Evolutionary conservation across 2,888 invertebrate genomes (phyloP).

Genomic region (Drosophila antonietae): DNA sequence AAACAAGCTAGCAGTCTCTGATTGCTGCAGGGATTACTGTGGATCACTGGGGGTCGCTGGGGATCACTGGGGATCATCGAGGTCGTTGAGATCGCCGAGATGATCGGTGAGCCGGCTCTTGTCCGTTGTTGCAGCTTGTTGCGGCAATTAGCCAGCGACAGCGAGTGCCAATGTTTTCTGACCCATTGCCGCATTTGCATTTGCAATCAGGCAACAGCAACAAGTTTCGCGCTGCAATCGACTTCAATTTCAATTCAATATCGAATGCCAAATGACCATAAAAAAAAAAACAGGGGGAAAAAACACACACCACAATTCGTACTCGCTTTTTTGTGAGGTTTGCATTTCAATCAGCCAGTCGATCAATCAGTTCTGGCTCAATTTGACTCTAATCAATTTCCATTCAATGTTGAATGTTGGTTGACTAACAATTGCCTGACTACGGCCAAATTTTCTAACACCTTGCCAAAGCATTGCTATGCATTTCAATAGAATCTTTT

Average conservation of each 20-base stretch:
- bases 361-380: neutral
- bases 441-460: constrained; percentile 9
- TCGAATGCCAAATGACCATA: constrained; percentile 35
- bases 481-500: constrained; percentile 15
- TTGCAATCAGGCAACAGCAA: constrained; percentile 58
- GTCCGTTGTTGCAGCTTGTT: constrained; percentile 47
- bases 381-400: constrained; percentile 22
- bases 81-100: constrained; percentile 26
- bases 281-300: neutral
- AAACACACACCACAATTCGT: neutral
- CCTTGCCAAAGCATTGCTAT: constrained; percentile 2
- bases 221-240: constrained; percentile 13
- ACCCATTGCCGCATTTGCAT: constrained; percentile 61
- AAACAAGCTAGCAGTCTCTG: constrained; percentile 5
- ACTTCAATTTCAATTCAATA: constrained; percentile 36
- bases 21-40: neutral
- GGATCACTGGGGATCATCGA: neutral
- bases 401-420: constrained; percentile 38
- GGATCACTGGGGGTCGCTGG: neutral
- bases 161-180: constrained; percentile 67
- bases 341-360: constrained; percentile 25
- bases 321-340: constrained; percentile 6
- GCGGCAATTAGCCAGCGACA: constrained; percentile 66
- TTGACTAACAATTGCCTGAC: constrained; percentile 27
- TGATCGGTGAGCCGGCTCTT: constrained; percentile 18